Evolutionary conservation across 64 coral and sea anemone genomes (phyloP).

Genomic region (Montipora cactus): DNA sequence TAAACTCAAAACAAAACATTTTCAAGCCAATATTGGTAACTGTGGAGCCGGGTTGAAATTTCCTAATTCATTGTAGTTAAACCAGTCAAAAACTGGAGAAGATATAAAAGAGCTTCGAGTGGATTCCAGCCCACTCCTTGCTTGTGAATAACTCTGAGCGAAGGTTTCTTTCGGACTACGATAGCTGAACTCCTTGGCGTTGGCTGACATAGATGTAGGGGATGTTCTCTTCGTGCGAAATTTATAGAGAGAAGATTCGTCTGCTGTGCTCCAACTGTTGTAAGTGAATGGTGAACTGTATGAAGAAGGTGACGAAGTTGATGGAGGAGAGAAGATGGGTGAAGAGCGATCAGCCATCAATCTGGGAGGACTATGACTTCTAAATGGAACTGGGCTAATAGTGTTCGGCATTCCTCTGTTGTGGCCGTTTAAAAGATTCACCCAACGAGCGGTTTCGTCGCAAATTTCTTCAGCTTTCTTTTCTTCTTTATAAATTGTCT

Average conservation of each 20-base stretch:
- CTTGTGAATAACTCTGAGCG: neutral
- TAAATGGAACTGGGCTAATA: conserved; percentile 41
- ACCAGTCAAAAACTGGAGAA: conserved; percentile 46
- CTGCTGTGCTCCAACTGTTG: conserved; percentile 88
- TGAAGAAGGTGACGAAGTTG: conserved; percentile 63
- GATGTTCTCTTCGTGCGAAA: conserved; percentile 45
- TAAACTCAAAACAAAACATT: conserved; percentile 9
- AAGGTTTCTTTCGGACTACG: conserved; percentile 17
- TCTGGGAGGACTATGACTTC: conserved; percentile 41
- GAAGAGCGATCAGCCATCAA: conserved; percentile 73
- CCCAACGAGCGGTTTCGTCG: conserved; percentile 93
- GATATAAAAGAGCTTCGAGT: conserved; percentile 22
- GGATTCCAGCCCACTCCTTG: conserved; percentile 41
- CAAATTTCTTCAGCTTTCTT: conserved; percentile 81
- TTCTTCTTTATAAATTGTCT: conserved; percentile 89
- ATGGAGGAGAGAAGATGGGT: conserved; percentile 65
- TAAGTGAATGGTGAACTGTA: conserved; percentile 74
- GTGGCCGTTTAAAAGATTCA: conserved; percentile 92
- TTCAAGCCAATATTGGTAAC: conserved; percentile 34
- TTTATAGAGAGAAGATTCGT: conserved; percentile 71
- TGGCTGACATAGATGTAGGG: conserved; percentile 85
- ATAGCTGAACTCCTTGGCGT: conserved; percentile 91
- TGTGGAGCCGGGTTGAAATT: conserved; percentile 45
- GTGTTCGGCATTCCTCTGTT: conserved; percentile 63
- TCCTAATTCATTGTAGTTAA: conserved; percentile 40